Percentiles rank a stretch among this genome's conserved stretches.
phyloP scores from a whole-genome alignment of 2,113 vertebrate species.

The Camelus bactrianus region DNA sequence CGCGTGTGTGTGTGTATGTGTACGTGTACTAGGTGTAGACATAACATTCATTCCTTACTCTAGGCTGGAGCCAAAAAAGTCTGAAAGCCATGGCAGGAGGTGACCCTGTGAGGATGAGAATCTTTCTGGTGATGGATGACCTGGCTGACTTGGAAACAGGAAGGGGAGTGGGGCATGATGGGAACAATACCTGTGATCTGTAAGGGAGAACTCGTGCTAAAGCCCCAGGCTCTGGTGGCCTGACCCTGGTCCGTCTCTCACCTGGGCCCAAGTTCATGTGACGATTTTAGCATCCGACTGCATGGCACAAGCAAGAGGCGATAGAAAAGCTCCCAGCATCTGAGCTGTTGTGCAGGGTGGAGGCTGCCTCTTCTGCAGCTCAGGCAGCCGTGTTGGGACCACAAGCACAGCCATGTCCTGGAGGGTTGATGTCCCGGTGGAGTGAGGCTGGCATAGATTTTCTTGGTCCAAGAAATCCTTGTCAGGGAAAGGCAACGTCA shows the following conservation, averaged over 20 bases:
- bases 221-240: not conserved
- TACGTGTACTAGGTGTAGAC: not conserved
- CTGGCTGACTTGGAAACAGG: not conserved
- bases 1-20: not conserved
- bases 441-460: not conserved
- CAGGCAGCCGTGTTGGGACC: not conserved
- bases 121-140: not conserved
- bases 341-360: too few relatives aligned
- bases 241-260: not conserved
- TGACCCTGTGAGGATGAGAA: not conserved
- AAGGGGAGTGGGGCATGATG: not conserved
- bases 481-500: not conserved
- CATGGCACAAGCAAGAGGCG: not conserved
- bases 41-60: not conserved
- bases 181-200: not conserved
- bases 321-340: not conserved
- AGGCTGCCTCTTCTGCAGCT: too few relatives aligned
- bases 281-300: not conserved
- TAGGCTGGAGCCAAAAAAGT: not conserved
- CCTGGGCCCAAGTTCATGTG: not conserved
- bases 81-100: not conserved
- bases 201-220: not conserved
- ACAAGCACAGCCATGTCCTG: not conserved
- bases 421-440: not conserved
- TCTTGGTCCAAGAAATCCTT: not conserved